Conservation (phyloP, 2,797 vertebrate genomes). For the Kryptopterus vitreolus region DNA sequence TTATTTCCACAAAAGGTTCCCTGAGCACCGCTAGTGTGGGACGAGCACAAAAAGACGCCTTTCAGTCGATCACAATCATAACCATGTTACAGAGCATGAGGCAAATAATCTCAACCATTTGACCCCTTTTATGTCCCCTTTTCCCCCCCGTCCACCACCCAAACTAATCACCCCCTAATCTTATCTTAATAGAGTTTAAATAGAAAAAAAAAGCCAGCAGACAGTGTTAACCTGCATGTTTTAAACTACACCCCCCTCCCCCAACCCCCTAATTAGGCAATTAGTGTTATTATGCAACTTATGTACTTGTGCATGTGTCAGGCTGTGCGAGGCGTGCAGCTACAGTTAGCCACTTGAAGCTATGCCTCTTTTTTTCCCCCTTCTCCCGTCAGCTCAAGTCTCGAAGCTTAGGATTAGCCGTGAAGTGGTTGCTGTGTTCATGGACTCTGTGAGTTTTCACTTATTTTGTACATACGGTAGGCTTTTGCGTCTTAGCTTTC, state of each 20-base stretch:
- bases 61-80: constrained; percentile 33
- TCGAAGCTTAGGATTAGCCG: constrained; percentile 23
- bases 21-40: constrained; percentile 34
- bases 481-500: constrained; percentile 31
- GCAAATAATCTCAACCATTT: neutral
- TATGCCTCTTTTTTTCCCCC: constrained; percentile 13
- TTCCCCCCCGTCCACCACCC: constrained; percentile 19
- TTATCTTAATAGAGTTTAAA: neutral
- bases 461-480: constrained; percentile 39
- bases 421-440: constrained; percentile 32
- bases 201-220: neutral
- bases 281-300: constrained; percentile 39
- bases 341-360: constrained; percentile 6
- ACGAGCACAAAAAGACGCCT: constrained; percentile 48
- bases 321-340: constrained; percentile 14
- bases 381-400: constrained; percentile 23
- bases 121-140: no score
- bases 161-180: neutral
- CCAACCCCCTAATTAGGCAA: neutral
- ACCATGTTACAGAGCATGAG: constrained; percentile 40
- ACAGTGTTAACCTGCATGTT: constrained; percentile 38
- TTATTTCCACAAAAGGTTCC: constrained; percentile 44
- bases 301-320: constrained; percentile 39
- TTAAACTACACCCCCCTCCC: constrained; percentile 38
- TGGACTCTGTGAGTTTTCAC: constrained; percentile 36